phyloP scores from a whole-genome alignment of 1,140 invertebrate species.

The Scaptodrosophila lebanonensis region DNA sequence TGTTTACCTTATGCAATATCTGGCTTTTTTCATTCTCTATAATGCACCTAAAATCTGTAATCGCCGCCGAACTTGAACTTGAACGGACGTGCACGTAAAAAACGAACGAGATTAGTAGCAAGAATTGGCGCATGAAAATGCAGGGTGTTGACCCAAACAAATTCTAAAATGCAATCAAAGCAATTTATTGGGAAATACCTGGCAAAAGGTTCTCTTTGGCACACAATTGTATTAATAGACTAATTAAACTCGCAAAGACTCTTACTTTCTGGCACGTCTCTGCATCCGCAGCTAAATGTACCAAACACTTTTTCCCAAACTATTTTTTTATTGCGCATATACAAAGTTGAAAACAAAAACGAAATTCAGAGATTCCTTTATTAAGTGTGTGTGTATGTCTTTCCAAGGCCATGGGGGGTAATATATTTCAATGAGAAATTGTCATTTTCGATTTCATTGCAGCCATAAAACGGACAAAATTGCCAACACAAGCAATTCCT shows the following conservation, averaged over 20 bases:
- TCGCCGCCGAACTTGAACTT: conserved; percentile 61
- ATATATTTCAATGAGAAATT: too few species aligned
- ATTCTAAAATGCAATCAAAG: conserved; percentile 7
- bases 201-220: conserved; percentile 53
- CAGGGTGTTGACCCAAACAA: conserved; percentile 15
- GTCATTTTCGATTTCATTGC: too few species aligned
- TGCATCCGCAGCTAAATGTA: conserved; percentile 1
- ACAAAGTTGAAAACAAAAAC: conserved; percentile 14
- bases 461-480: too few species aligned
- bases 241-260: conserved; percentile 39
- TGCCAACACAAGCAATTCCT: too few species aligned
- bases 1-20: conserved; percentile 37
- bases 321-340: conserved; percentile 9
- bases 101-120: too few species aligned
- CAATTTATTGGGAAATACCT: conserved; percentile 57
- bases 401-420: too few species aligned
- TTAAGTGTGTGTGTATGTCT: too few species aligned
- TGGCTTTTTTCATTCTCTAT: conserved; percentile 21
- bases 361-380: conserved; percentile 16
- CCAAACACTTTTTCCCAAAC: conserved; percentile 10
- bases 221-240: conserved; percentile 32
- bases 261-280: conserved; percentile 67
- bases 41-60: conserved; percentile 32
- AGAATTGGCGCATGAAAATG: conserved; percentile 29
- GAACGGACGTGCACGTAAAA: too few species aligned